Evolutionary conservation across 2,888 invertebrate species (phyloP).

Genomic region (Cephus nigrinus): DNA sequence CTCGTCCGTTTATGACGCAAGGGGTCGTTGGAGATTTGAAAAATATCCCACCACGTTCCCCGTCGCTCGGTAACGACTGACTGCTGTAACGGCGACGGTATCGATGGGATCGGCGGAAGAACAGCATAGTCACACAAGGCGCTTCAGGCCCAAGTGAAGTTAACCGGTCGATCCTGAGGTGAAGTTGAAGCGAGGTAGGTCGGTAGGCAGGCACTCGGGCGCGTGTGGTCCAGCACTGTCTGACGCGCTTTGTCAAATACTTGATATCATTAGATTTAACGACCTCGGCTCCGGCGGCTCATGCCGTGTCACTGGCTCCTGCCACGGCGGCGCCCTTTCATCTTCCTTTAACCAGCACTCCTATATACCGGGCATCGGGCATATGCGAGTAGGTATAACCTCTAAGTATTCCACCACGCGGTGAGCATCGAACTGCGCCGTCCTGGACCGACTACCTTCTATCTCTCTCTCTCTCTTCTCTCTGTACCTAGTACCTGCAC

Average conservation of each 20-base stretch:
- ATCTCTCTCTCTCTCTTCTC: slow-evolving; percentile 7
- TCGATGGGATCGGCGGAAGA: not conserved
- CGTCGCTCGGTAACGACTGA: not conserved
- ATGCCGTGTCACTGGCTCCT: slow-evolving; percentile 59
- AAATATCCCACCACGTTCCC: not conserved
- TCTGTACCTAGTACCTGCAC: slow-evolving; percentile 20
- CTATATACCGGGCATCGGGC: slow-evolving; percentile 3
- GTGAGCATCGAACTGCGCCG: not conserved
- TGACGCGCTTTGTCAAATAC: slow-evolving; percentile 54
- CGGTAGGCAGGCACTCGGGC: slow-evolving; percentile 12
- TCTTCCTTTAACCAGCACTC: slow-evolving; percentile 56
- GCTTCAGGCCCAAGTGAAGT: slow-evolving; percentile 18
- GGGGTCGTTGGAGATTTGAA: not conserved
- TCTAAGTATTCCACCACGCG: not conserved
- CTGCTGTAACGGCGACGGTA: not conserved
- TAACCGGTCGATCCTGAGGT: slow-evolving; percentile 20
- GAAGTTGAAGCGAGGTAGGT: slow-evolving; percentile 28
- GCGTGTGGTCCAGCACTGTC: slow-evolving; percentile 49
- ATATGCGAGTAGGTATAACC: not conserved
- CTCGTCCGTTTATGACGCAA: not conserved
- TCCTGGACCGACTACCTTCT: not conserved
- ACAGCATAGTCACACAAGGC: not conserved
- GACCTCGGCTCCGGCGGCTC: slow-evolving; percentile 45
- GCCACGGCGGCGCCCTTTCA: slow-evolving; percentile 58
- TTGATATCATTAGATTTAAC: slow-evolving; percentile 63